Conservation (phyloP, 2,113 vertebrate genomes). For the Gnathonemus longibarbis region DNA sequence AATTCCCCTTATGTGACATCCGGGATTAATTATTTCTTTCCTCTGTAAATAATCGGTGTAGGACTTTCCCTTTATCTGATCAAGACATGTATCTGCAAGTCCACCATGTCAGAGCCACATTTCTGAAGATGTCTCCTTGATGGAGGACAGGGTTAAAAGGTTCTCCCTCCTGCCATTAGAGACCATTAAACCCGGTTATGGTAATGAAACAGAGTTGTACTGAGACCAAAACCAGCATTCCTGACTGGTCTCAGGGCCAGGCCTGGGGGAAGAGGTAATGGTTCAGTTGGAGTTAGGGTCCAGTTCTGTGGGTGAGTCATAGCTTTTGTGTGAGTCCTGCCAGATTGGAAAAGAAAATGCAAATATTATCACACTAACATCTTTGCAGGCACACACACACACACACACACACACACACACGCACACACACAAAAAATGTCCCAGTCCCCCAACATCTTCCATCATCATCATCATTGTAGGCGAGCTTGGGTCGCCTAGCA, state of each 20-base stretch:
- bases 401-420: not conserved
- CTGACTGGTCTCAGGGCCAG: not conserved
- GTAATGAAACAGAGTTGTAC: not conserved
- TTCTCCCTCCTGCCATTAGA: not conserved
- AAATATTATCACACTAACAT: constrained; percentile 2
- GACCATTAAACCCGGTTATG: not conserved
- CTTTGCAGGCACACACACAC: not conserved
- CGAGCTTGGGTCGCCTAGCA: constrained; percentile 6
- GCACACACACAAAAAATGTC: not conserved
- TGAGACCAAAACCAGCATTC: not conserved
- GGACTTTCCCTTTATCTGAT: not conserved
- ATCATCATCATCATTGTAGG: not conserved
- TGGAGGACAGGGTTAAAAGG: not conserved
- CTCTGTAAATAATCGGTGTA: not conserved
- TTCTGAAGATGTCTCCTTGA: not conserved
- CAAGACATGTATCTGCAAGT: not conserved
- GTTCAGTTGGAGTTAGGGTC: not conserved
- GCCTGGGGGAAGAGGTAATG: not conserved
- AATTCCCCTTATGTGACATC: not conserved
- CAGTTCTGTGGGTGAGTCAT: not conserved
- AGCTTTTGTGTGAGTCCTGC: not conserved
- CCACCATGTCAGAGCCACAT: not conserved
- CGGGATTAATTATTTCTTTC: not conserved
- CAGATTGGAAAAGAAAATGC: constrained; percentile 7
- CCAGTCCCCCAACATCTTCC: not conserved